Conservation (phyloP, 2,888 invertebrate species). For the Odontomyia ornata region DNA sequence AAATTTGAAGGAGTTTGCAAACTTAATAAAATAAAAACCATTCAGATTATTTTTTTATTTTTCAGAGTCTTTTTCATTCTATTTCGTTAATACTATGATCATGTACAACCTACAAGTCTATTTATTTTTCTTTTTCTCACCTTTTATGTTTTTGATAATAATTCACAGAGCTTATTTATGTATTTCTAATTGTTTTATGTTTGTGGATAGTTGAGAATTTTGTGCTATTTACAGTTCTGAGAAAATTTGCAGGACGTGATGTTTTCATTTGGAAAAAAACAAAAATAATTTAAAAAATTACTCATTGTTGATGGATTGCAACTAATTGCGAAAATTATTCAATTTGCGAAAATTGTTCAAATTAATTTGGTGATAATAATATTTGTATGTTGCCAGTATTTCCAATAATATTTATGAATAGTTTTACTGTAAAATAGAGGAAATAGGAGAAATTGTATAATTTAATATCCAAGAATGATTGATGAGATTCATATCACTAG, state of each 20-base stretch:
- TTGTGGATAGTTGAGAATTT: neutral
- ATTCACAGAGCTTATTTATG: neutral
- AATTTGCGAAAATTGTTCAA: too few species aligned
- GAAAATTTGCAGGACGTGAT: neutral
- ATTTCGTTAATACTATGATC: constrained; percentile 33
- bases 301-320: too few species aligned
- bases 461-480: too few species aligned
- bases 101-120: constrained; percentile 41
- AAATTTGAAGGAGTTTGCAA: constrained; percentile 4
- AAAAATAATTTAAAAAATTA: too few species aligned
- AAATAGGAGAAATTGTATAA: too few species aligned
- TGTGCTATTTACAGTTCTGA: neutral
- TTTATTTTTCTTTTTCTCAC: neutral
- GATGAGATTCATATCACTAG: too few species aligned
- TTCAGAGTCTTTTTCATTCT: constrained; percentile 8
- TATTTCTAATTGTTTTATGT: neutral
- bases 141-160: neutral
- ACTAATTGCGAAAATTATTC: too few species aligned
- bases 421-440: too few species aligned
- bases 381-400: too few species aligned
- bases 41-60: constrained; percentile 16
- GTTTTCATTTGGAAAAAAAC: neutral
- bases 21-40: neutral
- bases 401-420: too few species aligned
- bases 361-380: too few species aligned